phyloP scores from a whole-genome alignment of 2,888 invertebrate species.

The Acleris literana region DNA sequence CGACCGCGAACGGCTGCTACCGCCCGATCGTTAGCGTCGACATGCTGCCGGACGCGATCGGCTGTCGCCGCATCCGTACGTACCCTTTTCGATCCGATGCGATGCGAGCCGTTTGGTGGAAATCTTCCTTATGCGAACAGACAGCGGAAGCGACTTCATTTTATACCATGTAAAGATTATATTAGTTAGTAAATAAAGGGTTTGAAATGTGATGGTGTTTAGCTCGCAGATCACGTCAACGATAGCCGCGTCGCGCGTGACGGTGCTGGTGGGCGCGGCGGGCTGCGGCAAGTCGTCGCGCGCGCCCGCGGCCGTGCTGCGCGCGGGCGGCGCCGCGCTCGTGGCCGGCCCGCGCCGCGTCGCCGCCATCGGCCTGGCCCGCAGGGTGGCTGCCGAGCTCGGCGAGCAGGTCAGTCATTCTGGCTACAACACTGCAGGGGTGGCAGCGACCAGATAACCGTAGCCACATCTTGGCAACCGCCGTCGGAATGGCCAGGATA shows the following conservation, averaged over 20 bases:
- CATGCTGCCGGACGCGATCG: too few species aligned
- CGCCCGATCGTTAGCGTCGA: too few species aligned
- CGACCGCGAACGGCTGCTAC: too few species aligned
- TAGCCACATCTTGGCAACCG: conserved; percentile 69
- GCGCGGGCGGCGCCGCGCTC: conserved; percentile 70
- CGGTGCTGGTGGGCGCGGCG: conserved; percentile 87
- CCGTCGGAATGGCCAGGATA: conserved; percentile 86
- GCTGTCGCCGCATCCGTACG: too few species aligned
- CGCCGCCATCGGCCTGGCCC: conserved; percentile 87
- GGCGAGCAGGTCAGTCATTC: conserved; percentile 64
- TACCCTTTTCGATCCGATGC: too few species aligned
- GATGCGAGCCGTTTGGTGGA: too few species aligned
- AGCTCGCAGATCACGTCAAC: conserved; percentile 76
- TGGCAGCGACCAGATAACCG: too few species aligned
- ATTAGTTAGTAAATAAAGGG: too few species aligned
- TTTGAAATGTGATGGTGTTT: conserved; percentile 23
- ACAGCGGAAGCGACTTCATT: too few species aligned
- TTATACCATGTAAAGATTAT: too few species aligned
- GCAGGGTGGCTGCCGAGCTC: conserved; percentile 85
- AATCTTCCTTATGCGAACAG: too few species aligned
- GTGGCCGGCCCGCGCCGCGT: conserved; percentile 88
- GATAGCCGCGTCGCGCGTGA: conserved; percentile 76
- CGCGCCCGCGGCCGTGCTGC: conserved; percentile 83
- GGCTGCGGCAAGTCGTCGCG: conserved; percentile 90
- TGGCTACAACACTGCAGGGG: too few species aligned